Percentiles rank a stretch among this genome's conserved stretches.
Conservation (phyloP, 1,140 invertebrate genomes). For the Cyphomyrmex costatus region DNA sequence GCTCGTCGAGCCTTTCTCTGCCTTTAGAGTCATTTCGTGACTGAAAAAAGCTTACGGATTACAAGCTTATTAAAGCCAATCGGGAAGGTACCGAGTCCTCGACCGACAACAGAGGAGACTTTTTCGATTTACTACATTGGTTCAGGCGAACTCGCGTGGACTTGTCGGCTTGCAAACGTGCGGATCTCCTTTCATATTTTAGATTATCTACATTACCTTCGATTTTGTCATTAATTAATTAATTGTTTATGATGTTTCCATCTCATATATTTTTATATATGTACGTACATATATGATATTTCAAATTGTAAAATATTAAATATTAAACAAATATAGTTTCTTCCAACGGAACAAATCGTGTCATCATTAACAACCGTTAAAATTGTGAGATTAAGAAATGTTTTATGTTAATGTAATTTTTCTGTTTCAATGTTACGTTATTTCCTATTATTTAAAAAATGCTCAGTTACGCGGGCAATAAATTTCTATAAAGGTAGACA, state of each 20-base stretch:
- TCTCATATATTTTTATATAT: neutral
- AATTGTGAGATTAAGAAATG: neutral
- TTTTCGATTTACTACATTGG: constrained; percentile 62
- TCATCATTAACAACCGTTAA: neutral
- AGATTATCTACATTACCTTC: neutral
- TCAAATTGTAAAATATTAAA: neutral
- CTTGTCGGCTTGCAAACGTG: constrained; percentile 17
- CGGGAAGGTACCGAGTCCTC: constrained; percentile 81
- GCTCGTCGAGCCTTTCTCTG: constrained; percentile 7
- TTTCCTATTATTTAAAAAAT: neutral
- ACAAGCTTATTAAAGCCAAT: constrained; percentile 83
- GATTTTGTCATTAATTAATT: neutral
- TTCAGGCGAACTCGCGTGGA: constrained; percentile 59
- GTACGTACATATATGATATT: neutral
- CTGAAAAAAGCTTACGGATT: constrained; percentile 79
- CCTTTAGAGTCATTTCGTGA: constrained; percentile 82
- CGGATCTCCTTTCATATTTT: constrained; percentile 11
- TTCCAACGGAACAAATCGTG: neutral
- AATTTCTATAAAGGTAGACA: neutral
- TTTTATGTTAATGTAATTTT: neutral
- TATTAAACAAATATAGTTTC: neutral
- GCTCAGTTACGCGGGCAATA: neutral
- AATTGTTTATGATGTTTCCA: neutral
- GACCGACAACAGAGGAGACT: constrained; percentile 67
- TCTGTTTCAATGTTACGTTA: neutral